Evolutionary conservation across 2,113 vertebrate genomes (phyloP).

Genomic region (Arvicanthis niloticus): DNA sequence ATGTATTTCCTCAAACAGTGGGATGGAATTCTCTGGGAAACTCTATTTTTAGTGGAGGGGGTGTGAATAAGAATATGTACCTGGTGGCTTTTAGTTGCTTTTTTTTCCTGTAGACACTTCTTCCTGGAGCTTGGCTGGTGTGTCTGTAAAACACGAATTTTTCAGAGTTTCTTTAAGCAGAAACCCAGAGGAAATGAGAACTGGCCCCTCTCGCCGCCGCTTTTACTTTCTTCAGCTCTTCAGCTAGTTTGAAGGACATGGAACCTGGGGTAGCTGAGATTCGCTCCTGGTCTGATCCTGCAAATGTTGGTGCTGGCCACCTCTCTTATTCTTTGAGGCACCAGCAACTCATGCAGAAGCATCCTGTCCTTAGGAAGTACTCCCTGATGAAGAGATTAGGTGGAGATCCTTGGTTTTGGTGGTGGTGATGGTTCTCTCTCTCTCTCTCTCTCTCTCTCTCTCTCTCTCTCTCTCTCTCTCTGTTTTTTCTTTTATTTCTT

Average conservation of each 20-base stretch:
- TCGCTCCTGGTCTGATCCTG: background rate
- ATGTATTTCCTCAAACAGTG: background rate
- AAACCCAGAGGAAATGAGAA: background rate
- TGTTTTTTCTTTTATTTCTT: background rate
- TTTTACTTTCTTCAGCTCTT: background rate
- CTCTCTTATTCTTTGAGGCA: background rate
- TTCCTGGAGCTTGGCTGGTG: background rate
- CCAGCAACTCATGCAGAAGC: background rate
- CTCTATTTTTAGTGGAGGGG: background rate
- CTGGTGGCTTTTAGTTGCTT: constrained; percentile 1
- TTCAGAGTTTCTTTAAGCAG: background rate
- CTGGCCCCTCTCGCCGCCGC: background rate
- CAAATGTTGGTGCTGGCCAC: too few species aligned
- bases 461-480: background rate
- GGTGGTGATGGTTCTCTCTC: too few species aligned
- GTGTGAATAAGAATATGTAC: background rate
- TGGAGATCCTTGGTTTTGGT: background rate
- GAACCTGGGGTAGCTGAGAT: background rate
- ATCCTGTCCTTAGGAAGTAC: background rate
- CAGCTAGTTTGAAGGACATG: background rate
- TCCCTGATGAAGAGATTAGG: background rate
- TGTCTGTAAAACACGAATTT: background rate
- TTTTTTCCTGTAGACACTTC: background rate
- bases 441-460: background rate
- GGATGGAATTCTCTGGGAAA: constrained; percentile 27